Base-by-base conservation (phyloP, 1,140 invertebrate genomes). In the Megalonaias nervosa region DNA sequence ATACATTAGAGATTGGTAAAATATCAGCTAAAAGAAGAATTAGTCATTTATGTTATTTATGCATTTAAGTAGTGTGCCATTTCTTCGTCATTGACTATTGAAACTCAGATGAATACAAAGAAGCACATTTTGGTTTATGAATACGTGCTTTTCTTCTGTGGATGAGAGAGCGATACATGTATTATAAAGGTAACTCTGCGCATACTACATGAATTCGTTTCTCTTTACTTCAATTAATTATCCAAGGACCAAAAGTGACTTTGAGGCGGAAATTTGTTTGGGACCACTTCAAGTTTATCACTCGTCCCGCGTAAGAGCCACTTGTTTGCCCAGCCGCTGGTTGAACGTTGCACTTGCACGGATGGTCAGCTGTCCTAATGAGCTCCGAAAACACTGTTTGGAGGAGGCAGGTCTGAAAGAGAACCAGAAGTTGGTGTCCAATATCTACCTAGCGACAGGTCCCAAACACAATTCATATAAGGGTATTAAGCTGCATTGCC, bases 371-470 rank as follows among this genome's bases (percentile, higher is more conserved):
- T 78, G 76, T 62, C 76, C 76, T 5, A 73, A 73, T 21, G 76
- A 78, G 56, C 56, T 66, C 31, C 56, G 76, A 12, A 78, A 78
- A 73, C 16, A 15, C 23, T 64, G 55, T n/a, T n/a, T 78, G 5
- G 76, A 78, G 48, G 76, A 78, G 57, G 73, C 73, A 13, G n/a
- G 57, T 59, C 48, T 78, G 57, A 55, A 38, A 59, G 75, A 78
- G 55, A 68, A 72, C 57, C 76, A 78, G 67, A 78, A 78, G 56
- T n/a, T 78, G 19, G 73, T 78, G 55, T 78, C 76, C 57, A 71
- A 78, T 26, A 78, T 78, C 21, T 78, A 73, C 58, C 48, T 78
- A 48, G 17, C 73, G 17, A 56, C 60, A 31, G 76, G 76, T 19
- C 55, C 55, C 12, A 55, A 67, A 26, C 76, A 66, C 14, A 31